Evolutionary conservation across 2,888 invertebrate species (phyloP), one percentile per base, ranked within the genome.

Genomic region (Serripes groenlandicus): DNA sequence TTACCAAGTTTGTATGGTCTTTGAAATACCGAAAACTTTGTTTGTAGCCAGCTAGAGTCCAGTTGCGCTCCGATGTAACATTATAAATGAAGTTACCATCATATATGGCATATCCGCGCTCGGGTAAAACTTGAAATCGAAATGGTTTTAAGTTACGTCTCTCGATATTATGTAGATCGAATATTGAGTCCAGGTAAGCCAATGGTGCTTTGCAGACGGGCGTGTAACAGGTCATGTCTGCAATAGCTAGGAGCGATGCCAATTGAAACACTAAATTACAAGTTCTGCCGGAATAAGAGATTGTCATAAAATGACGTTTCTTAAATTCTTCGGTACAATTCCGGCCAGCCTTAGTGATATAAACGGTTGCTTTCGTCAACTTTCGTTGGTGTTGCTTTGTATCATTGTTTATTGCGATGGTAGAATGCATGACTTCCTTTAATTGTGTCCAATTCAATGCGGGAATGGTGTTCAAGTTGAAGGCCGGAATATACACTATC

Each of bases 201-300:
- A 28, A 1, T 11, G 11, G 2, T 3, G 7, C 21, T 11, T 32
- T 7, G 2, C 3, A n/a, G 9, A 35, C 28, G 18, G 68, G 42
- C 7, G 42, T 68, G 35, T 68, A 68, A 23, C 68, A 37, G 15
- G 37, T 37, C 9, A 18, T 26, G 42, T 4, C 18, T 15, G 68
- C 68, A 2, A 26, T 26, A 9, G 26, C 68, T 1, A 68, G n/a
- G 26, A 68, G 42, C 21, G 37, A 26, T 7, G 68, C 68, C 9
- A 68, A 18, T 26, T 68, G 68, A 42, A 68, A 68, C 49, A 68
- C 15, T 18, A 34, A 3, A 37, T 68, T 68, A 3, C 68, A 37
- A 18, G 68, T 68, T 42, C 68, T 37, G 23, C 68, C 68, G 2
- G 23, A 3, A 42, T 5, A 2, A 5, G 7, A 26, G 4, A 15